These are phyloP conservation scores for Medauroidea extradentata DNA, from an alignment of 1,140 invertebrate genomes.

Conservation along the genomic window DNA sequence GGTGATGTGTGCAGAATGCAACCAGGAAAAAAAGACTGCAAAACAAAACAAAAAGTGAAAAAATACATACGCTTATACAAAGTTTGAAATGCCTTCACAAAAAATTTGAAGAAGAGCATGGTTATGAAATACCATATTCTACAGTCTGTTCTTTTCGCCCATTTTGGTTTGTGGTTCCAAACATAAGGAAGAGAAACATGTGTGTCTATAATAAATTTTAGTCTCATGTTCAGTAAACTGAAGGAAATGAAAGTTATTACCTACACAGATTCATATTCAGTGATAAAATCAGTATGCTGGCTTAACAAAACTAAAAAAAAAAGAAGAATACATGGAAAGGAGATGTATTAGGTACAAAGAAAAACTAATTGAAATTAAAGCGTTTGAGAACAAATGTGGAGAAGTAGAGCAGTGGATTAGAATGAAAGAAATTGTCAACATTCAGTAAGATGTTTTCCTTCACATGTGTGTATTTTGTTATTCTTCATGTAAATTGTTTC, in stretches of 20 bases:
- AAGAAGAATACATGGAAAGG: too few relatives aligned
- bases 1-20: conserved; percentile 16
- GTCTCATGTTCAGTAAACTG: conserved; percentile 8
- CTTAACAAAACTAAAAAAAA: too few relatives aligned
- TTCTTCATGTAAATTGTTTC: too few relatives aligned
- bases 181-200: conserved; percentile 7
- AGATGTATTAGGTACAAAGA: conserved; percentile 4
- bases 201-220: conserved; percentile 15
- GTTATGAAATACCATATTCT: conserved; percentile 10
- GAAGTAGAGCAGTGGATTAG: conserved; percentile 13
- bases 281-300: background rate
- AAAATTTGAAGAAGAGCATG: conserved; percentile 13
- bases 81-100: conserved; percentile 12
- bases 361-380: conserved; percentile 1
- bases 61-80: background rate
- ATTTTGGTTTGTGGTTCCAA: conserved; percentile 12
- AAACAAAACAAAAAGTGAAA: conserved; percentile 14
- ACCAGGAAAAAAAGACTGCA: conserved; percentile 9
- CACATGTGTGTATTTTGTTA: background rate
- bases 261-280: too few relatives aligned
- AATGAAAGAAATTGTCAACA: conserved; percentile 2
- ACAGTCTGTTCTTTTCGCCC: conserved; percentile 10
- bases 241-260: conserved; percentile 11
- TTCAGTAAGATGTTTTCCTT: background rate
- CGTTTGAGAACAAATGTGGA: too few relatives aligned